Evolutionary conservation across 2,888 invertebrate genomes (phyloP).

Genomic region (Machimus rusticus): DNA sequence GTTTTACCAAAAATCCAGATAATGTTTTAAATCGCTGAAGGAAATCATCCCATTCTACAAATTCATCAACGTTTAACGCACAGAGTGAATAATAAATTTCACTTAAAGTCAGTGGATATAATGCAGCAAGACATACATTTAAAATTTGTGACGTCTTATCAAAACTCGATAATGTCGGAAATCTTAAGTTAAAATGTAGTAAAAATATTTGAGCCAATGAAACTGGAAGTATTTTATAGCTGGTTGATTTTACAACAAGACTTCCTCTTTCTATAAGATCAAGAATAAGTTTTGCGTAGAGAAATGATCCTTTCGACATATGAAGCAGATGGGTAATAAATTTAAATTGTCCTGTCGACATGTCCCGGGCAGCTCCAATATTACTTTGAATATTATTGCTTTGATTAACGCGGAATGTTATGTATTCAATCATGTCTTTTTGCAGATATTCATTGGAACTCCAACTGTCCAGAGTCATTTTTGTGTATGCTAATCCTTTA

Average conservation of each 20-base stretch:
- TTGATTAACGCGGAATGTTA: slow-evolving; percentile 81
- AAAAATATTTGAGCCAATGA: slow-evolving; percentile 89
- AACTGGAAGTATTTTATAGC: slow-evolving; percentile 91
- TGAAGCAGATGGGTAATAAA: slow-evolving; percentile 86
- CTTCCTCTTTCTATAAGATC: slow-evolving; percentile 92
- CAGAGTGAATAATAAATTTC: slow-evolving; percentile 95
- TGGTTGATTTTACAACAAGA: slow-evolving; percentile 90
- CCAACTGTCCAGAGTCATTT: slow-evolving; percentile 76
- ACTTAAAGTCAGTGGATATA: slow-evolving; percentile 86
- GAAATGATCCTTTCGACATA: slow-evolving; percentile 86
- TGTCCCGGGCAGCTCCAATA: slow-evolving; percentile 67
- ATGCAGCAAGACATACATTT: slow-evolving; percentile 87
- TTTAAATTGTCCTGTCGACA: slow-evolving; percentile 73
- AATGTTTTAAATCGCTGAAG: slow-evolving; percentile 85
- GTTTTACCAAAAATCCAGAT: slow-evolving; percentile 86
- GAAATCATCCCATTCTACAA: slow-evolving; percentile 90
- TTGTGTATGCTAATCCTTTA: slow-evolving; percentile 82
- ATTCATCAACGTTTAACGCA: slow-evolving; percentile 79
- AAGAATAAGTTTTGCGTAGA: slow-evolving; percentile 89
- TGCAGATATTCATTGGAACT: slow-evolving; percentile 76
- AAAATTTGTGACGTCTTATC: slow-evolving; percentile 89
- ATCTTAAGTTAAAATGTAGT: slow-evolving; percentile 89
- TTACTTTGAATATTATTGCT: slow-evolving; percentile 86
- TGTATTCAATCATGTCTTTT: slow-evolving; percentile 87
- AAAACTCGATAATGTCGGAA: slow-evolving; percentile 89